Conservation (phyloP, 2,797 vertebrate genomes). For the Chloroceryle amazona region DNA sequence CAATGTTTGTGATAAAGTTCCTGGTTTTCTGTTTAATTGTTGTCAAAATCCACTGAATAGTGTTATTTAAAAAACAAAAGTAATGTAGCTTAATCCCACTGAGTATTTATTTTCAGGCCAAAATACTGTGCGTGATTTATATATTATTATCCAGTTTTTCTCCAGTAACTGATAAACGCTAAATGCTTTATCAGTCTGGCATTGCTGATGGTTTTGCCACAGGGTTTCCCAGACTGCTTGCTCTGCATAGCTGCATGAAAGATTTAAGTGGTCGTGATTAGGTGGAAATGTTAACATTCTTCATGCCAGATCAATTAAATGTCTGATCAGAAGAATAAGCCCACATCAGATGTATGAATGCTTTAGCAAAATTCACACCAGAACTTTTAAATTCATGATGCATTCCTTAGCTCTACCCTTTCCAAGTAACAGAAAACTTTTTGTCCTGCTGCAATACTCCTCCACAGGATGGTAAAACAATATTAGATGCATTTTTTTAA, state of each 20-base stretch:
- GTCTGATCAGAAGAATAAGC: slow-evolving; percentile 53
- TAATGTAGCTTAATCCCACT: not conserved
- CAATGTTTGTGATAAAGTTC: not conserved
- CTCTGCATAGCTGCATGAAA: slow-evolving; percentile 66
- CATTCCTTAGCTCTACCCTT: not conserved
- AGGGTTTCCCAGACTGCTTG: slow-evolving; percentile 65
- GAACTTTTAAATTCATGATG: not conserved
- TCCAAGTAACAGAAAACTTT: not conserved
- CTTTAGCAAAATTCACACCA: slow-evolving; percentile 15
- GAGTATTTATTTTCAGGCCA: slow-evolving; percentile 24
- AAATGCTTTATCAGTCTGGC: slow-evolving; percentile 79
- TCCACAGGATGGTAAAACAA: not conserved
- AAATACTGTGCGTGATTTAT: slow-evolving; percentile 50
- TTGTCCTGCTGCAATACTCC: not conserved
- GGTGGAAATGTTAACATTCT: slow-evolving; percentile 70
- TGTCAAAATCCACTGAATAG: not conserved
- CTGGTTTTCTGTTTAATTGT: slow-evolving; percentile 2
- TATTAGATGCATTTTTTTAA: not conserved
- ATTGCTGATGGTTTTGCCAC: slow-evolving; percentile 67
- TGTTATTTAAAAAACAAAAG: not conserved
- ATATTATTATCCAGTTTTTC: not conserved
- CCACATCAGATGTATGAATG: not conserved
- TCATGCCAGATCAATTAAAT: slow-evolving; percentile 42
- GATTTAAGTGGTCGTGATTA: slow-evolving; percentile 43
- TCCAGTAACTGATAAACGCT: slow-evolving; percentile 76